Base-by-base conservation (phyloP, 2,888 invertebrate genomes). In the Druceiella hillmani region DNA sequence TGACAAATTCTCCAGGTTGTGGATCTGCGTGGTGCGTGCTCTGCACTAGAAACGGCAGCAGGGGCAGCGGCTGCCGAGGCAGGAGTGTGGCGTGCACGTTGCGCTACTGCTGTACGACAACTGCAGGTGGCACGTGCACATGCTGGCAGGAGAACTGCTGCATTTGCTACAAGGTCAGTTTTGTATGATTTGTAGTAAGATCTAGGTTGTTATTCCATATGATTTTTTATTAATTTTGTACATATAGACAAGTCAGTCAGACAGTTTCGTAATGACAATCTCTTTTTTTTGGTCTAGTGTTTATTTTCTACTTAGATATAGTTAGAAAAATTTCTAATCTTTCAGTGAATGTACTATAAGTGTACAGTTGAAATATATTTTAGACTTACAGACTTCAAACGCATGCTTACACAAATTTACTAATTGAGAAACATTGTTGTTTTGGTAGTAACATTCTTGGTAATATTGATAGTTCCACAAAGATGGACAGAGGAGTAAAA, bases 11-110 rank as follows among this genome's bases (percentile, higher is more conserved):
- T 3, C 17, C 32, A 71, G 72, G 71, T 74, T 24, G 81, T 87
- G 20, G 87, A 86, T 53, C 58, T 89, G 40, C 75, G 87, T 5
- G 83, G 87, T 34, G 81, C 81, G 1, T 83, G 86, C 12, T 76
- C 79, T 4, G 81, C 84, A 46, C 60, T 89, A 25, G 90, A 90
- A 55, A 71, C 86, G 33, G 84, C 87, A 49, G 75, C 83, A 36
- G 70, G 79, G 33, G 78, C 80, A 41, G 68, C 83, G 29, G 80
- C 83, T 53, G 76, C 76, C 7, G 84, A 86, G 55, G 81, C 82
- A 11, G 81, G 84, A 41, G 76, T 75, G 33, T 81, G 86, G 69
- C 74, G 81, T 15, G 78, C 80, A 59, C 76, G 83, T 17, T 82
- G 87, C 38, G 81, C 83, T 24, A 75, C 76, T 29, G 70, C 87